Base-by-base conservation (phyloP, 1,140 invertebrate genomes). In the Nymphalis io region DNA sequence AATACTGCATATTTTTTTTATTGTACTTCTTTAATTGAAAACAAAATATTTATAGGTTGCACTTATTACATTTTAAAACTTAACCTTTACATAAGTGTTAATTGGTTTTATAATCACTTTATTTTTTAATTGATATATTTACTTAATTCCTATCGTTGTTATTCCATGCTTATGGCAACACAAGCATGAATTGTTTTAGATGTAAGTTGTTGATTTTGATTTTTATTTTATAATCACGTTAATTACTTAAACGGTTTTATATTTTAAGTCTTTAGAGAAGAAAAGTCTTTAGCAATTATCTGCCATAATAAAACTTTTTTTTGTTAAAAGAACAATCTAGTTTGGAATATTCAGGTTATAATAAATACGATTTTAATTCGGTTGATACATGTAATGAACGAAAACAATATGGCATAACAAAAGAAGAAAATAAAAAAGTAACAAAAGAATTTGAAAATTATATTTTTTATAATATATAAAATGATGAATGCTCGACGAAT, bases 201-300 rank as follows among this genome's bases (percentile, higher is more conserved):
- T 39, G 3, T 33, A 60, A 60, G 42, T 23, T 60, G 65, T 68
- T 68, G 58, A 61, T 68, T 68, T 60, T 27, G 44, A 13, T 42
- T 46, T 57, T 42, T 58, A 21, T 40, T 66, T 66, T 58, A 44
- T 66, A 23, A 57, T 53, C 51, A 66, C 27, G 53, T 66, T 66
- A 39, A 58, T 66, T 66, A 21, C 57, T 39, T 58, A 6, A 2
- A 27, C 5, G 3, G 23, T 57, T 65, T 46, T 48, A 5, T 23
- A 21, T 21, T 3, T 51, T 60, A 21, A 44, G 23, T 60, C 21
- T 44, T 48, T 4, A 51, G 42, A 51, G 20, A 33, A 61, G 18
- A 60, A 20, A 23, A 44, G 20, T 61, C 13, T 51, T 13, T 8
- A 1, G 11, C 20, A 48, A 61, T 46, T 63, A 53, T 46, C 27